Conservation (phyloP, 2,113 vertebrate genomes). For the Taxidea taxus region DNA sequence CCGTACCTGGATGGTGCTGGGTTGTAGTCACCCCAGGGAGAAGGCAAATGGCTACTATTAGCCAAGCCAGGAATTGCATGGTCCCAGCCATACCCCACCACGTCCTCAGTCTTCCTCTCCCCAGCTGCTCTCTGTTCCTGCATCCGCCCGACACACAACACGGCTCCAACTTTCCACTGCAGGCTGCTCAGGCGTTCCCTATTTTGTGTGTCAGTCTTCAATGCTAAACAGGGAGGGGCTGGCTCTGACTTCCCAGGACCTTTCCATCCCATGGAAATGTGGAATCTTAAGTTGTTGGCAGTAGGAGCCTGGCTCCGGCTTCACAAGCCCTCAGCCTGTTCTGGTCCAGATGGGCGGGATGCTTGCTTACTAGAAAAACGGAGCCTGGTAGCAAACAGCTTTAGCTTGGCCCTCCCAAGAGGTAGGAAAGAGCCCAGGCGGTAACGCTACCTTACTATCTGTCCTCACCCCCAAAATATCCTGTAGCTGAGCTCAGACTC, state of each 20-base stretch:
- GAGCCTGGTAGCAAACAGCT: slow-evolving; percentile 29
- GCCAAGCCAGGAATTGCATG: slow-evolving; percentile 44
- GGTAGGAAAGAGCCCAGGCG: neutral
- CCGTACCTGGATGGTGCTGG: slow-evolving; percentile 73
- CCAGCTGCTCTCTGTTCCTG: neutral
- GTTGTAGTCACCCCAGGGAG: slow-evolving; percentile 44
- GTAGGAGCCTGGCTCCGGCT: neutral
- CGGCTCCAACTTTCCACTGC: slow-evolving; percentile 55
- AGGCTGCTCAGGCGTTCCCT: neutral
- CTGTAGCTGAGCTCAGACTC: neutral
- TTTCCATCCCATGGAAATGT: slow-evolving; percentile 73
- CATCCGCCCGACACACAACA: slow-evolving; percentile 50
- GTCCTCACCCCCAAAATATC: slow-evolving; percentile 21
- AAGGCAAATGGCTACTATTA: slow-evolving; percentile 41
- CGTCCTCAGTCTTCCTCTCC: neutral
- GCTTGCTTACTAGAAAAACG: slow-evolving; percentile 24
- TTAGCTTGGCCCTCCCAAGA: neutral
- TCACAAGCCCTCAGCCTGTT: slow-evolving; percentile 44
- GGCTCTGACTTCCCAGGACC: slow-evolving; percentile 51
- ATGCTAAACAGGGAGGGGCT: slow-evolving; percentile 71
- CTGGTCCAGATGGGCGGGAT: neutral
- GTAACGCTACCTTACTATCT: neutral
- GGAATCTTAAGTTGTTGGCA: slow-evolving; percentile 73
- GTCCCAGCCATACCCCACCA: neutral
- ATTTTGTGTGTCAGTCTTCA: slow-evolving; percentile 32